These are phyloP conservation scores for Napeogenes inachia DNA, from an alignment of 2,888 invertebrate species.

Conservation along the genomic window DNA sequence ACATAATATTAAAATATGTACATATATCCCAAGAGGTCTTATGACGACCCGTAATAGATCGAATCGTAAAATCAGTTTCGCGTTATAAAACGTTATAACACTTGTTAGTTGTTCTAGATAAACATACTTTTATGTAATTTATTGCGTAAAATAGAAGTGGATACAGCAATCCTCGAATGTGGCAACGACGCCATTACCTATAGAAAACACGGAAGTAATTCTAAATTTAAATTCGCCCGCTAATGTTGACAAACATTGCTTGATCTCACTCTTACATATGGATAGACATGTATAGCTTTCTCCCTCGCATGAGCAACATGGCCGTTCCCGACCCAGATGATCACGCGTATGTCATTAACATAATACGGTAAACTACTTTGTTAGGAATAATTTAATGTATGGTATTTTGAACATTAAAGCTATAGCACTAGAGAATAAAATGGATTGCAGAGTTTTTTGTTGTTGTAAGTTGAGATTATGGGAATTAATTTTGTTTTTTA, in stretches of 20 bases:
- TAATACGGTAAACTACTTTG: conserved; percentile 12
- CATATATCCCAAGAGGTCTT: too few relatives aligned
- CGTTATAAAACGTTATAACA: not conserved
- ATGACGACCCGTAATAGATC: too few relatives aligned
- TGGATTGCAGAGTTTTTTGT: not conserved
- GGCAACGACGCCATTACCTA: conserved; percentile 27
- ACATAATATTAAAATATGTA: too few relatives aligned
- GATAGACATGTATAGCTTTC: conserved; percentile 24
- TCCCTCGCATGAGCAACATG: conserved; percentile 26
- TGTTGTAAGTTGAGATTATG: not conserved
- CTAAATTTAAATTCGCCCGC: conserved; percentile 51
- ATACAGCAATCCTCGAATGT: conserved; percentile 28
- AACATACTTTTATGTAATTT: conserved; percentile 1
- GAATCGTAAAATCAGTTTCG: too few relatives aligned
- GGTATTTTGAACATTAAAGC: conserved; percentile 10
- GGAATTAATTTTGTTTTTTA: not conserved
- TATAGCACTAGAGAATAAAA: conserved; percentile 1
- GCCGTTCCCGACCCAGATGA: conserved; percentile 29
- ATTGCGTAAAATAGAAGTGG: conserved; percentile 16
- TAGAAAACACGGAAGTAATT: conserved; percentile 39
- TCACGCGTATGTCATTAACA: conserved; percentile 20
- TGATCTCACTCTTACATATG: conserved; percentile 37
- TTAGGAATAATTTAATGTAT: not conserved
- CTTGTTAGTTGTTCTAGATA: not conserved
- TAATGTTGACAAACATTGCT: conserved; percentile 61